phyloP scores from a whole-genome alignment of 2,888 invertebrate genomes.

The Gisinianus flammeolus region DNA sequence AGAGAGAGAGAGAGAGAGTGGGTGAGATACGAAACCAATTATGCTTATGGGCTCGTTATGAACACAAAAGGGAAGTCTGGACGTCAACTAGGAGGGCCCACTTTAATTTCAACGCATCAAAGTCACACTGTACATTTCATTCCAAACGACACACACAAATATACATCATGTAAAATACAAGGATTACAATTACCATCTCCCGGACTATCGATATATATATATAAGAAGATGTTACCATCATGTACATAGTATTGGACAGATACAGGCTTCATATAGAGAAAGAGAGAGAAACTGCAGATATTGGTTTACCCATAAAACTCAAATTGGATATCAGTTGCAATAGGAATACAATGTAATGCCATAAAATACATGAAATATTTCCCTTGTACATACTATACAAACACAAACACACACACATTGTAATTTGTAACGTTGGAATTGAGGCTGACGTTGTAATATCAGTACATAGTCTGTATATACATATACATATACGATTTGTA shows the following conservation, averaged over 20 bases:
- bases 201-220: not conserved
- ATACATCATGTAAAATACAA: not conserved
- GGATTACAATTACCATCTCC: not conserved
- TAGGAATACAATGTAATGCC: too few species aligned
- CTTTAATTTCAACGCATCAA: constrained; percentile 30
- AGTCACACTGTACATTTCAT: not conserved
- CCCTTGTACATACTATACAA: not conserved
- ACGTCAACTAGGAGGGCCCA: constrained; percentile 21
- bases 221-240: not conserved
- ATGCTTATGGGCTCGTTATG: constrained; percentile 38
- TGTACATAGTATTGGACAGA: not conserved
- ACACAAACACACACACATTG: too few species aligned
- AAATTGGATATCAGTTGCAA: too few species aligned
- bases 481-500: too few species aligned
- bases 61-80: constrained; percentile 14
- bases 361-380: too few species aligned
- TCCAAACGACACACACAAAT: not conserved
- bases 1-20: not conserved
- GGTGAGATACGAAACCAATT: constrained; percentile 26
- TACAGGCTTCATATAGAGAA: too few species aligned
- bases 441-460: too few species aligned
- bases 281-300: too few species aligned
- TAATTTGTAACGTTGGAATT: too few species aligned
- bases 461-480: too few species aligned
- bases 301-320: too few species aligned